phyloP scores from a whole-genome alignment of 2,113 vertebrate species.

The Proteles cristata region DNA sequence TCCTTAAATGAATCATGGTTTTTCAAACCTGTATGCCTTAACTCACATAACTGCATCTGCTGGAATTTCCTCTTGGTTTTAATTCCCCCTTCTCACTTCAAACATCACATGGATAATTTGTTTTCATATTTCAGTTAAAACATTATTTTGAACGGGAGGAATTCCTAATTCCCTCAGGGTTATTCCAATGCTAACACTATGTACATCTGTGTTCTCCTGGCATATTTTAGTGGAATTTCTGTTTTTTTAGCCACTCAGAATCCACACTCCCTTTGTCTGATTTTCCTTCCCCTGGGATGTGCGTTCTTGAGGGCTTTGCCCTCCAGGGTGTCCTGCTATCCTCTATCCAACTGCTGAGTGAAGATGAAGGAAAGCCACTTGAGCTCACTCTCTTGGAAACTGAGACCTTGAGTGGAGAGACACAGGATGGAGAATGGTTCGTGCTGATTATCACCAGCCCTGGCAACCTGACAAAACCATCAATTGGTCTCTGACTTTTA shows the following conservation, averaged over 20 bases:
- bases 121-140: not conserved
- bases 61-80: not conserved
- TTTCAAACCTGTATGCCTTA: not conserved
- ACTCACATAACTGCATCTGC: not conserved
- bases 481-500: not conserved
- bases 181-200: not conserved
- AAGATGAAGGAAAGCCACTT: slow-evolving; percentile 32
- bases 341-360: not conserved
- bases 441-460: not conserved
- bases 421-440: not conserved
- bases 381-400: slow-evolving; percentile 24
- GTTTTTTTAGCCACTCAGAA: not conserved
- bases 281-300: not conserved
- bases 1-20: not conserved
- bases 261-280: not conserved
- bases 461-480: not conserved
- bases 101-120: not conserved
- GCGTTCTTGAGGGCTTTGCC: not conserved
- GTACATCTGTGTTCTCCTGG: not conserved
- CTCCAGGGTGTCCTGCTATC: not conserved
- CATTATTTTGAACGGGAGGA: not conserved
- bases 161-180: not conserved
- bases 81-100: not conserved
- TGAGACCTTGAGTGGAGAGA: slow-evolving; percentile 15
- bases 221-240: not conserved